These are phyloP conservation scores for Microctonus hyperodae DNA, from an alignment of 2,888 invertebrate genomes.

Conservation along the genomic window DNA sequence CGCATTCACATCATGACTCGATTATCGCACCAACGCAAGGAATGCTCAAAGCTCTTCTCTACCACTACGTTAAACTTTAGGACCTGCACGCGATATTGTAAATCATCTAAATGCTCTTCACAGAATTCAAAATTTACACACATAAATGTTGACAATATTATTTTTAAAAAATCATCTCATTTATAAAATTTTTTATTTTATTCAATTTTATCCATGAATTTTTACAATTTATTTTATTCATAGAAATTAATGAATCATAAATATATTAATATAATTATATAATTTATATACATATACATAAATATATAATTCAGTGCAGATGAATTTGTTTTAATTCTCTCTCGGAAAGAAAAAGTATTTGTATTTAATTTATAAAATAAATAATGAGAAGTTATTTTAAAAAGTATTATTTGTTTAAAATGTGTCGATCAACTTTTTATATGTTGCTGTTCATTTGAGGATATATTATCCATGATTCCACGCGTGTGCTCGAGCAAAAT, in stretches of 20 bases:
- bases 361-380: background rate
- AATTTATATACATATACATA: too few relatives aligned
- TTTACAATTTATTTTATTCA: too few relatives aligned
- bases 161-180: background rate
- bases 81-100: constrained; percentile 17
- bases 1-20: constrained; percentile 23
- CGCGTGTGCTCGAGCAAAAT: background rate
- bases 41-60: constrained; percentile 11
- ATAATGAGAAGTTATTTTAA: background rate
- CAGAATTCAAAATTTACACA: constrained; percentile 17
- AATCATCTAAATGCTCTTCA: background rate
- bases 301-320: too few relatives aligned
- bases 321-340: too few relatives aligned
- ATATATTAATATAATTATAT: too few relatives aligned
- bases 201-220: too few relatives aligned
- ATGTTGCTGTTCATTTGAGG: background rate
- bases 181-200: background rate
- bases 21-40: constrained; percentile 23
- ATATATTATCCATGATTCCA: background rate
- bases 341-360: too few relatives aligned
- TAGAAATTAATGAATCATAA: too few relatives aligned
- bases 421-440: constrained; percentile 16
- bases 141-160: background rate
- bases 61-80: constrained; percentile 16
- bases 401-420: background rate